Evolutionary conservation across 2,797 vertebrate genomes (phyloP).

Genomic region (Coreius guichenoti): DNA sequence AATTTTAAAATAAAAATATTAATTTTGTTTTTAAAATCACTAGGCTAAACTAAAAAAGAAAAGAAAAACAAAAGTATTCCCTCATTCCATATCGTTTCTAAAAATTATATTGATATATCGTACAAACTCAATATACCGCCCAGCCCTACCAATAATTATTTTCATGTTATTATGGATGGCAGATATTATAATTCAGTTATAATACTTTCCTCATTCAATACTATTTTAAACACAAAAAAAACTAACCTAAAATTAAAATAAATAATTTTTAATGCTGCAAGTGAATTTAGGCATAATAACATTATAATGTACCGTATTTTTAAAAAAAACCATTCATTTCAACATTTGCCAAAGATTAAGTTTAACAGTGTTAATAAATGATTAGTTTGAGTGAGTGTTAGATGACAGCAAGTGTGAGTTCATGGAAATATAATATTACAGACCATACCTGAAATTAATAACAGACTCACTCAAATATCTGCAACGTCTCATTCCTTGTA

Average conservation of each 20-base stretch:
- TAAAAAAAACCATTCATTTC: not conserved
- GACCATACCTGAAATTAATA: not conserved
- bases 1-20: too few relatives aligned
- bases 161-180: not conserved
- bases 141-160: not conserved
- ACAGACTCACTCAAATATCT: not conserved
- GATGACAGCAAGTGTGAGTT: not conserved
- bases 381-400: not conserved
- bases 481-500: not conserved
- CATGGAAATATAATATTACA: not conserved
- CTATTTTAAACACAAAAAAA: not conserved
- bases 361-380: not conserved
- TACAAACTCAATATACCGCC: too few relatives aligned
- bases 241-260: not conserved
- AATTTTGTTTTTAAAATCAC: too few relatives aligned
- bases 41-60: too few relatives aligned
- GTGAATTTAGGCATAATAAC: not conserved
- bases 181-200: not conserved
- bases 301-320: not conserved
- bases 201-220: not conserved
- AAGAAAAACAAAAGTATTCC: too few relatives aligned
- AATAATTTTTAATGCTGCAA: not conserved
- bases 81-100: too few relatives aligned
- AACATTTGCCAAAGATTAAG: not conserved
- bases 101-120: too few relatives aligned